Evolutionary conservation across 2,888 invertebrate genomes (phyloP), one percentile per base, ranked within the genome.

Genomic region (Criorhina ranunculi): DNA sequence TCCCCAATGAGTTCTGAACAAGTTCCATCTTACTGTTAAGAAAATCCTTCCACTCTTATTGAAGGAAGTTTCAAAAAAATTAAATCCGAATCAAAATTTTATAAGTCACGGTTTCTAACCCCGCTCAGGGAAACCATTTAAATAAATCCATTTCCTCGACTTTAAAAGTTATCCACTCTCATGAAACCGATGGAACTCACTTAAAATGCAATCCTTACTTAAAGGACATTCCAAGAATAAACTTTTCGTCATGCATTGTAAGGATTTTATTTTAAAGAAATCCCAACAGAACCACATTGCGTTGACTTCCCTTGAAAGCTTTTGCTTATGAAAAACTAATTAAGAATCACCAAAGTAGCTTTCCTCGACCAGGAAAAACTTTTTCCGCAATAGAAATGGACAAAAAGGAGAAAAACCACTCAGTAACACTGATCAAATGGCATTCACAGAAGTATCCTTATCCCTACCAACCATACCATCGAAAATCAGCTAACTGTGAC

Each of bases 191-290:
- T 19, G 24, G 37, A 49, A 49, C 7, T 46, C 19, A 69, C 35
- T 69, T 69, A 46, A 69, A 57, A 69, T 69, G 57, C 70, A 59
- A 70, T 82, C 59, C 53, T n/a, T 35, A 46, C 44, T 82, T 80
- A 80, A 46, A 19, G 17, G 29, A 64, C 51, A 37, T 15, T 60
- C 17, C 51, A 40, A 51, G 37, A 51, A 62, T 44, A 24, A 66
- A 82, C 72, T 82, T 82, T 77, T 67, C 72, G 77, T 67, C 66
- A 82, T 60, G 82, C 53, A 77, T 60, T 66, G 59, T 72, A 53
- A 66, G 60, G 53, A 77, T n/a, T n/a, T n/a, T n/a, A 72, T 70
- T 67, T 33, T 19, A 59, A 42, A 37, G 24, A 8, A 64, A 57
- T 72, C 55, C 49, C 40, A 37, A 46, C 59, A 49, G 11, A 35